Base-by-base conservation (phyloP, 2,113 vertebrate genomes). In the Hyperopisus bebe region DNA sequence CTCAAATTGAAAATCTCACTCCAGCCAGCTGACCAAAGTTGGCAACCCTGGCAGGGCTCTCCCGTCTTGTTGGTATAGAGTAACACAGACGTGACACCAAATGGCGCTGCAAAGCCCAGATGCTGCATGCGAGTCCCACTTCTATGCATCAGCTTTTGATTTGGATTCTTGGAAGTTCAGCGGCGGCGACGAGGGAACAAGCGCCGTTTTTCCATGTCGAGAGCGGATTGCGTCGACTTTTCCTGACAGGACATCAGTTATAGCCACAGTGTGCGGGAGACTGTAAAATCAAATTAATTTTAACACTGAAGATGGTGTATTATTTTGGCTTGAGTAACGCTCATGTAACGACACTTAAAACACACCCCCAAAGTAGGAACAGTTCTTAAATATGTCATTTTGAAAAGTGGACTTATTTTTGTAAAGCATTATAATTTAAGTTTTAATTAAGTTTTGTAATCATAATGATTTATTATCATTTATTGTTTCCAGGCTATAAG, bases 241-340 rank as follows among this genome's bases (percentile, higher is more conserved):
- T 77, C 58, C 35, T 44, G 85, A 90, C 84, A 51, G 85, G 21
- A 58, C 19, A 31, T 86, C 39, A 70, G 46, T 39, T 86, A 51
- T 46, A 70, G 84, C 48, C 44, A 66, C 89, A 87, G 44, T 74
- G 62, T 74, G 42, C 58, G 35, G 53, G 58, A 66, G 27, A 74
- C 89, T 88, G 85, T 88, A 58, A 90, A 48, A 53, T 88, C 53
- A 77, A 82, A 53, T 88, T 88, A 62, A 90, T 90, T 53, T 88
- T 31, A 89, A 48, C 86, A 88, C 35, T 53, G 31, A 82, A 39
- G 31, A 39, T 42, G 86, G 47, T 80, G n/a, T 80, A 80, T 39
- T 80, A 51, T 31, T 50, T 48, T 42, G 44, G 39, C 24, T 55
- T 82, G 8, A 21, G 31, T 58, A 48, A 27, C 46, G 42, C 42